These are phyloP conservation scores for Acanthurus tractus DNA, from an alignment of 2,797 vertebrate genomes.

Conservation along the genomic window DNA sequence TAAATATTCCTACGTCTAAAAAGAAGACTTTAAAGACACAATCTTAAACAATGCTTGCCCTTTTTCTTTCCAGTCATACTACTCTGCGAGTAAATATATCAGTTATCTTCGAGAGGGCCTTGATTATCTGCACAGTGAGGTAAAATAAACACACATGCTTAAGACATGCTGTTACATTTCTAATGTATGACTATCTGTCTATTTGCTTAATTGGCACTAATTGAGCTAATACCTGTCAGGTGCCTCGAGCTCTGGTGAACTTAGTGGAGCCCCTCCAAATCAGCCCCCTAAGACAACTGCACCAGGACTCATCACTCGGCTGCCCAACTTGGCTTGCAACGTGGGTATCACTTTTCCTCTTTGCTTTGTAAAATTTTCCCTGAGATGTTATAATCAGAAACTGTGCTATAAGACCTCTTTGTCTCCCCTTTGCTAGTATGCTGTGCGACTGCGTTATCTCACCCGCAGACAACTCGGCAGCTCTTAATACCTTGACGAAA, in stretches of 20 bases:
- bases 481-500: slow-evolving; percentile 79
- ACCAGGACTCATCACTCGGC: slow-evolving; percentile 74
- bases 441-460: slow-evolving; percentile 89
- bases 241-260: slow-evolving; percentile 91
- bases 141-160: slow-evolving; percentile 44
- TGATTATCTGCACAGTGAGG: slow-evolving; percentile 91
- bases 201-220: slow-evolving; percentile 1
- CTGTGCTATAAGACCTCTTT: not conserved
- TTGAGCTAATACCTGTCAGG: slow-evolving; percentile 75
- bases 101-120: slow-evolving; percentile 84
- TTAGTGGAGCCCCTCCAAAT: slow-evolving; percentile 87
- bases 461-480: slow-evolving; percentile 81
- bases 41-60: slow-evolving; percentile 14
- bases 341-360: slow-evolving; percentile 62
- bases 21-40: not conserved
- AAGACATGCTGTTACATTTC: not conserved
- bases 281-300: slow-evolving; percentile 83
- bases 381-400: slow-evolving; percentile 6
- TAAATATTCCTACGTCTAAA: not conserved
- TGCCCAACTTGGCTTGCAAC: slow-evolving; percentile 87
- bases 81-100: slow-evolving; percentile 84
- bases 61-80: slow-evolving; percentile 78
- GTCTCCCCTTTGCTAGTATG: slow-evolving; percentile 74
- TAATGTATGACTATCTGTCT: not conserved
- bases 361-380: not conserved